Percentiles rank a stretch among this genome's conserved stretches.
Evolutionary conservation across 2,797 vertebrate genomes (phyloP).

Genomic region (Ambastaia sidthimunki): DNA sequence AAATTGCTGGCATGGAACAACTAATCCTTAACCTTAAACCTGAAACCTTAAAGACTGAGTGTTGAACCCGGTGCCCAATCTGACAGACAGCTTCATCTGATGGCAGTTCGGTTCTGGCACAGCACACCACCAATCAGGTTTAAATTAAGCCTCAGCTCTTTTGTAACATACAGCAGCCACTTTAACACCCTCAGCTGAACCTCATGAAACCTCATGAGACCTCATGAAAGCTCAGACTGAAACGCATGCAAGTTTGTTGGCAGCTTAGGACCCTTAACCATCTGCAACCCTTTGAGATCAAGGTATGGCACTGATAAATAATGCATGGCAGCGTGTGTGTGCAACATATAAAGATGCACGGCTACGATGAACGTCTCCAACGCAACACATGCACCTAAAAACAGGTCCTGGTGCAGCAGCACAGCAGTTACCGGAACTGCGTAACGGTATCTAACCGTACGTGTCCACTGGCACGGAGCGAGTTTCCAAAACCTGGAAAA

Average conservation of each 20-base stretch:
- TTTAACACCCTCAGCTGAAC: slow-evolving; percentile 29
- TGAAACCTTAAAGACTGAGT: slow-evolving; percentile 41
- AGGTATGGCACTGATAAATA: slow-evolving; percentile 53
- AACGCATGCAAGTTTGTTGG: slow-evolving; percentile 43
- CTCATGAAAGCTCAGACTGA: slow-evolving; percentile 49
- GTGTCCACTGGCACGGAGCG: neutral
- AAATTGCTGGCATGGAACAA: slow-evolving; percentile 14
- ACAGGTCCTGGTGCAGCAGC: neutral
- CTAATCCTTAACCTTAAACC: slow-evolving; percentile 27
- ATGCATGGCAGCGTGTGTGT: slow-evolving; percentile 40
- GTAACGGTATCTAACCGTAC: neutral
- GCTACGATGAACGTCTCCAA: slow-evolving; percentile 27
- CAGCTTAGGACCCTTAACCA: slow-evolving; percentile 55
- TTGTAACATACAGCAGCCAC: slow-evolving; percentile 23
- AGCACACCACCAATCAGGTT: slow-evolving; percentile 29
- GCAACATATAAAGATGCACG: slow-evolving; percentile 19
- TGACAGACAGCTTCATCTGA: slow-evolving; percentile 22
- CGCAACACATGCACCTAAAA: slow-evolving; percentile 18
- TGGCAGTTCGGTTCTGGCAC: slow-evolving; percentile 30
- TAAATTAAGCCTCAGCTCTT: slow-evolving; percentile 52
- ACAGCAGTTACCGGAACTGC: neutral
- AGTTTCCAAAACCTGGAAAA: too few species aligned
- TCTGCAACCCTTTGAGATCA: slow-evolving; percentile 60
- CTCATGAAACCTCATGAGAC: slow-evolving; percentile 40
- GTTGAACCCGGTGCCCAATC: slow-evolving; percentile 29